Evolutionary conservation across 1,140 invertebrate species (phyloP), one percentile per base, ranked within the genome.

Genomic region (Drosophila quadrilineata): DNA sequence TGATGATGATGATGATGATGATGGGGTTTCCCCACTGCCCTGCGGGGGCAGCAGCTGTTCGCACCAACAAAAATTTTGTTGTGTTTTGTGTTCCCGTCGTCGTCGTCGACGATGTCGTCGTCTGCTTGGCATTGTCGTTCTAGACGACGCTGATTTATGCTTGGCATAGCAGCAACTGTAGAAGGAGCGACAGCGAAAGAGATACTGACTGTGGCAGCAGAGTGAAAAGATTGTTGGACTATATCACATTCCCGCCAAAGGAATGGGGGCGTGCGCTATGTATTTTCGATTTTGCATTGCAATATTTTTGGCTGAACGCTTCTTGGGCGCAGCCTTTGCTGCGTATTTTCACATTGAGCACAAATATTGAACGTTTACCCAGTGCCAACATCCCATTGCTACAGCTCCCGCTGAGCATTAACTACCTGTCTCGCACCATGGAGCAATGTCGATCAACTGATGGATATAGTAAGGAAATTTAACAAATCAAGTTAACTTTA

Each of bases 331-430:
- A 49, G 64, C 57, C 24, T 35, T 43, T 48, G 22, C 57, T 67
- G 17, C 36, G 63, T 60, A 43, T 80, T 76, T 76, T 77, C 65
- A 67, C 73, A 76, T 82, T 70, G 77, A 84, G 64, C 64, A 71
- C 77, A 82, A 82, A 84, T 84, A 84, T 85, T 85, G 77, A 84
- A 84, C 77, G 77, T 82, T 82, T 60, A 85, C 77, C 19, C 8
- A n/a, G 3, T 3, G 1, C 46, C 3, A 3, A 22, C 17, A 5
- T 0, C 38, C 4, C 24, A 26, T 24, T 16, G 8, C 12, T 10
- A 50, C 6, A 16, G 6, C 16, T 14, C 24, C 12, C 28, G 17
- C 10, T 16, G 16, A 28, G 17, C 12, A 3, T 26, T 16, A 40
- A 22, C 22, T 22, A 10, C n/a, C 16, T 12, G 9, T 24, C 29